Percentiles rank a stretch among this genome's conserved stretches.
Conservation (phyloP, 2,888 invertebrate genomes). For the Dione vanillae region DNA sequence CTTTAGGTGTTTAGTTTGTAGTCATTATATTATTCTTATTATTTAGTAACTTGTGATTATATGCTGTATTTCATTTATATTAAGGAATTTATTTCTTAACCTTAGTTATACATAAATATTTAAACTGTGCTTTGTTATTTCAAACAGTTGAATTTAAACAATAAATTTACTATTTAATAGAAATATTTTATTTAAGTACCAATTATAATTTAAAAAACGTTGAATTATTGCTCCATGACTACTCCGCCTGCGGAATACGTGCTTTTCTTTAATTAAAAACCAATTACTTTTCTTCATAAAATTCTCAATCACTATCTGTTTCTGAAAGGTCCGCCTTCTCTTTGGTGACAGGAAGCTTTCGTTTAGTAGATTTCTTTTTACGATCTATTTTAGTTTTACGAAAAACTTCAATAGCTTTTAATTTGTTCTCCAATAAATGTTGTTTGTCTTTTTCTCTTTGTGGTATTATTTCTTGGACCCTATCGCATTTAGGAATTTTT, state of each 20-base stretch:
- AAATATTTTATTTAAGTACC: constrained; percentile 57
- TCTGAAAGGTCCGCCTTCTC: constrained; percentile 88
- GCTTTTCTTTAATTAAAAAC: background rate
- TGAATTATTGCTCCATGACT: background rate
- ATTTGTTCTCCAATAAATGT: constrained; percentile 86
- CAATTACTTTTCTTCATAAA: constrained; percentile 23
- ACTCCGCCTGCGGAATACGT: background rate
- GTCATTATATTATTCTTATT: constrained; percentile 3
- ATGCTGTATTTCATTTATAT: constrained; percentile 32
- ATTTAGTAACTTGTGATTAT: constrained; percentile 32
- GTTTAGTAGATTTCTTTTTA: constrained; percentile 75
- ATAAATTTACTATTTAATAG: constrained; percentile 77
- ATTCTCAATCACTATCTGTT: constrained; percentile 82
- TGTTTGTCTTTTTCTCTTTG: constrained; percentile 88
- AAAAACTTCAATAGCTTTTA: constrained; percentile 90
- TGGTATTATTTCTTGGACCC: constrained; percentile 86
- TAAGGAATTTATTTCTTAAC: constrained; percentile 30
- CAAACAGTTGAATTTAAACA: constrained; percentile 70
- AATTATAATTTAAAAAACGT: constrained; percentile 17
- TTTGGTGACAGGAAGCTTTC: constrained; percentile 77
- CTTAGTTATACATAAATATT: constrained; percentile 34
- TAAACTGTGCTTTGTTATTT: constrained; percentile 57
- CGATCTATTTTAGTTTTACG: constrained; percentile 86
- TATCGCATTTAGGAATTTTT: constrained; percentile 67
- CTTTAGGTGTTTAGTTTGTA: constrained; percentile 14